phyloP scores from a whole-genome alignment of 2,888 invertebrate species.

The Hoplodrina blanda region DNA sequence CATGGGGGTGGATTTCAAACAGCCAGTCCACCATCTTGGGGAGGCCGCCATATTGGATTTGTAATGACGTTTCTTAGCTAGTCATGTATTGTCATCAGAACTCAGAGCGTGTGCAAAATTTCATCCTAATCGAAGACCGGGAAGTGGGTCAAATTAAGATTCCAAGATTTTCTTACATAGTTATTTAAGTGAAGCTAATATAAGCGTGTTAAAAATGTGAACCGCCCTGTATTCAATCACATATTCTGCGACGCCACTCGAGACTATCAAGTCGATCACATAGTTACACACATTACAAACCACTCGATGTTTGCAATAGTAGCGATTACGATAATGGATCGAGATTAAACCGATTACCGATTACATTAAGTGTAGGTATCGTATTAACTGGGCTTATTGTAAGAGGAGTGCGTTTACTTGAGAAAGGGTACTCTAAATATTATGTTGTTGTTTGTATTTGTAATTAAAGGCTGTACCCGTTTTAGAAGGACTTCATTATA shows the following conservation, averaged over 20 bases:
- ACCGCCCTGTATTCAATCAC: constrained; percentile 24
- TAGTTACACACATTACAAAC: constrained; percentile 16
- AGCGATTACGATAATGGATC: constrained; percentile 50
- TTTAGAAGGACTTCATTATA: not conserved
- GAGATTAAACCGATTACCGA: constrained; percentile 56
- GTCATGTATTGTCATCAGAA: too few relatives aligned
- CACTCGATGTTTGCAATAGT: constrained; percentile 37
- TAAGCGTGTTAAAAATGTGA: too few relatives aligned
- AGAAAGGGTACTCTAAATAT: constrained; percentile 43
- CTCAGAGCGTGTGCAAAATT: too few relatives aligned
- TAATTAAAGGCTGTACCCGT: constrained; percentile 1
- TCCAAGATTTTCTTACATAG: too few relatives aligned
- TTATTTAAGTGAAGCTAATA: too few relatives aligned
- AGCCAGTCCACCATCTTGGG: too few relatives aligned
- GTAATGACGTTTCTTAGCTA: too few relatives aligned
- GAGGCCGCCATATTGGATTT: too few relatives aligned
- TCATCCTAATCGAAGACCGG: too few relatives aligned
- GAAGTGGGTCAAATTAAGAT: too few relatives aligned
- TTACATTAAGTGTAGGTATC: constrained; percentile 39
- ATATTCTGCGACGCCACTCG: constrained; percentile 23
- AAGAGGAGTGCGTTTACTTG: constrained; percentile 16
- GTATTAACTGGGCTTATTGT: constrained; percentile 39
- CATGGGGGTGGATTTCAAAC: too few relatives aligned
- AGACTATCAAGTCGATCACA: constrained; percentile 30
- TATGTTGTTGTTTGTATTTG: constrained; percentile 18